These are phyloP conservation scores for Stenichneumon culpator DNA, from an alignment of 2,888 invertebrate genomes.

Conservation along the genomic window DNA sequence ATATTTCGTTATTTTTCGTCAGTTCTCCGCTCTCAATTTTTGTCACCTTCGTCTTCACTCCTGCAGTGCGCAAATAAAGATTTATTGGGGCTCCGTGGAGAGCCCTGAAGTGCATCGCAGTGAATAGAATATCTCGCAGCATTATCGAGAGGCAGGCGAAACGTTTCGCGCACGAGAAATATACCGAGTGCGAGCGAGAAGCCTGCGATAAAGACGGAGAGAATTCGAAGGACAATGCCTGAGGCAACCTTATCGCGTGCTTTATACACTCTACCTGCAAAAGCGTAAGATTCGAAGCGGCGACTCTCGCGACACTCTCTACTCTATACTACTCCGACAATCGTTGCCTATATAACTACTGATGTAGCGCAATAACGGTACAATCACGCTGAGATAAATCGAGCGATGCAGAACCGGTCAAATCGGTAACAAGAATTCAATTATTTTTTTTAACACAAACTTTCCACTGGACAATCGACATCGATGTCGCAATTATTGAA, in stretches of 20 bases:
- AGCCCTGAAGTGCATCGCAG: not conserved
- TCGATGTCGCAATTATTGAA: not conserved
- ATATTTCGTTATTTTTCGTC: not conserved
- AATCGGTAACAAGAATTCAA: not conserved
- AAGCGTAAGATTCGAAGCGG: constrained; percentile 21
- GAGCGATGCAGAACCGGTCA: not conserved
- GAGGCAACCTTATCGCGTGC: constrained; percentile 59
- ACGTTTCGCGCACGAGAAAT: constrained; percentile 15
- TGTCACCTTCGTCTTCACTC: constrained; percentile 11
- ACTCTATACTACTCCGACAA: not conserved
- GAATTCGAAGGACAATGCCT: constrained; percentile 65
- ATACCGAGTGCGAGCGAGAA: not conserved
- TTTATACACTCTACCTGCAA: constrained; percentile 18
- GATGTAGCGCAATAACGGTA: not conserved
- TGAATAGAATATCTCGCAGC: constrained; percentile 45
- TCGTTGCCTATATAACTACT: constrained; percentile 1
- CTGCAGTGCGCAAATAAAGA: constrained; percentile 28
- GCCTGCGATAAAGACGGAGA: constrained; percentile 51
- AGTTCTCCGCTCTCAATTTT: constrained; percentile 7
- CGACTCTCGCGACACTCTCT: not conserved
- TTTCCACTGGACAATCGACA: not conserved
- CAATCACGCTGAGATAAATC: not conserved
- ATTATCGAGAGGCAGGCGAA: constrained; percentile 7
- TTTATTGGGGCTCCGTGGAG: not conserved
- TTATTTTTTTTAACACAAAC: not conserved